Conservation (phyloP, 2,797 vertebrate genomes). For the Rhinogobio ventralis region DNA sequence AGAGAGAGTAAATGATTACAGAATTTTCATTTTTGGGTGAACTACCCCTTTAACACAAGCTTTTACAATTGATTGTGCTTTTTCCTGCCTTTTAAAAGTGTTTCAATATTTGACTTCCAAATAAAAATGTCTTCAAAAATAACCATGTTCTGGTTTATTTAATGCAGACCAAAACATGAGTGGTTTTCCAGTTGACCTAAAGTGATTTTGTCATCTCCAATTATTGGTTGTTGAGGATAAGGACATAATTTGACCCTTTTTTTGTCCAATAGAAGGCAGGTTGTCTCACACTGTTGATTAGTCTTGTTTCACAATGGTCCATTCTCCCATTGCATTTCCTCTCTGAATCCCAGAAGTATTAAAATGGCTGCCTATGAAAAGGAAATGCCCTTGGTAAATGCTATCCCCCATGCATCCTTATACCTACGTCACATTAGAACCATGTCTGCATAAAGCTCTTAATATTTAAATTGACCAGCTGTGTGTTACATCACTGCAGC, state of each 20-base stretch:
- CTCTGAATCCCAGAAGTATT: conserved; percentile 32
- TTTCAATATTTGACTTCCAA: background rate
- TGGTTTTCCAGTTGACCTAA: background rate
- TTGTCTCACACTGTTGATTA: background rate
- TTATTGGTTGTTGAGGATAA: conserved; percentile 5
- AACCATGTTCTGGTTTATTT: background rate
- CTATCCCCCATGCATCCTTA: background rate
- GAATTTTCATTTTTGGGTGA: background rate
- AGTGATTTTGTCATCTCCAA: conserved; percentile 12
- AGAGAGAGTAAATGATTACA: background rate
- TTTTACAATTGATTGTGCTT: background rate
- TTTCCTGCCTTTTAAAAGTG: background rate
- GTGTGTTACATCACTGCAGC: conserved; percentile 72
- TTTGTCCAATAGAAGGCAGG: background rate
- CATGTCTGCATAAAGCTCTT: conserved; percentile 57
- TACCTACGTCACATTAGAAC: conserved; percentile 34
- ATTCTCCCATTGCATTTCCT: background rate
- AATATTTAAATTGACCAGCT: conserved; percentile 74
- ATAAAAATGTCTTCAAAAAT: conserved; percentile 2
- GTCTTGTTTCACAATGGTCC: conserved; percentile 16
- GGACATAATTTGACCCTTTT: conserved; percentile 23
- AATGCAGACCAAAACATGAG: background rate
- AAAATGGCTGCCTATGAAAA: conserved; percentile 50
- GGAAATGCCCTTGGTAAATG: conserved; percentile 15
- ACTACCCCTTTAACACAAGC: background rate